Evolutionary conservation across 2,888 invertebrate species (phyloP).

Genomic region (Sesia apiformis): DNA sequence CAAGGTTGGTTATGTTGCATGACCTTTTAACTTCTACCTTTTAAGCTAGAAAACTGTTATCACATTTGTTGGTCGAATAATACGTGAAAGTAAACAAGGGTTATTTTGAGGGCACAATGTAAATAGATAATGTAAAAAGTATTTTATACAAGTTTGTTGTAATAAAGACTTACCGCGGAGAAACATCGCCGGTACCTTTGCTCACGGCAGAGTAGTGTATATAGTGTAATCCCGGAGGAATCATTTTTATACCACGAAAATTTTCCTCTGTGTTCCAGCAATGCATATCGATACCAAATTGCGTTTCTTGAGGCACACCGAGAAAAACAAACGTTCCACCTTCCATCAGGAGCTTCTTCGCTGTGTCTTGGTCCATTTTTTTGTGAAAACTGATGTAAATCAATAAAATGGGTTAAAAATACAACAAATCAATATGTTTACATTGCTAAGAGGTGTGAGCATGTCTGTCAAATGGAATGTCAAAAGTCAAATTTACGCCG

Average conservation of each 20-base stretch:
- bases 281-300: slow-evolving; percentile 94
- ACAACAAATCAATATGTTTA: slow-evolving; percentile 42
- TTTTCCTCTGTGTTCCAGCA: slow-evolving; percentile 92
- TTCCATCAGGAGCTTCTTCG: slow-evolving; percentile 82
- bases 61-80: background rate
- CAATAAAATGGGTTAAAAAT: slow-evolving; percentile 32
- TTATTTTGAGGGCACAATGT: no score
- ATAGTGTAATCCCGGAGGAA: slow-evolving; percentile 96
- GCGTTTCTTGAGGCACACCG: slow-evolving; percentile 91
- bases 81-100: background rate
- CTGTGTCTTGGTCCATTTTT: slow-evolving; percentile 84
- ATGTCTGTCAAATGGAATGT: background rate
- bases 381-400: slow-evolving; percentile 12
- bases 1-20: no score
- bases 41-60: no score
- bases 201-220: slow-evolving; percentile 88
- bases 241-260: slow-evolving; percentile 98
- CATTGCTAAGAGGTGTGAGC: slow-evolving; percentile 12
- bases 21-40: no score
- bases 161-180: slow-evolving; percentile 71
- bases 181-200: slow-evolving; percentile 75
- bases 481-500: no score
- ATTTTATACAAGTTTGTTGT: no score
- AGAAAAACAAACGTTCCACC: slow-evolving; percentile 90
- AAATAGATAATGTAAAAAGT: no score